Base-by-base conservation (phyloP, 1,140 invertebrate species). In the Bombus haemorrhoidalis region DNA sequence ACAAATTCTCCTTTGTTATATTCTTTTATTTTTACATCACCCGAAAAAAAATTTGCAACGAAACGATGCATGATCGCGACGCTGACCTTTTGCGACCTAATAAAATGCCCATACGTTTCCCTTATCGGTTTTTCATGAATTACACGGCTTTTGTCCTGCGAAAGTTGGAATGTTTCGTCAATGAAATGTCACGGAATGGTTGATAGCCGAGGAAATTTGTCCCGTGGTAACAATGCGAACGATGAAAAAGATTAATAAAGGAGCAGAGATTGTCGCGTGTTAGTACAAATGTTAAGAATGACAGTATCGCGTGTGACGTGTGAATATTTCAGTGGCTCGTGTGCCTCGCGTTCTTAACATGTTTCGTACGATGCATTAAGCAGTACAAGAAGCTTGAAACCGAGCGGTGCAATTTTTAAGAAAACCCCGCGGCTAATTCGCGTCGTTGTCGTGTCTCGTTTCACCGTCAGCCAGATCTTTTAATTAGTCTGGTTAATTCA, bases 251-350 rank as follows among this genome's bases (percentile, higher is more conserved):
- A 66, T 43, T 66, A 71, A 82, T 73, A 53, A 12, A 6, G 25
- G 37, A 9, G 32, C 10, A 37, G 34, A 15, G 47, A 37, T 37
- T 15, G 43, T 22, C 25, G 81, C 59, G 72, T 18, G 47, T 82
- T 74, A 34, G 41, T 32, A 12, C 37, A 57, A 74, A 64, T 32
- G 57, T 66, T 75, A 66, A 82, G 71, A 82, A 82, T 41, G 71
- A 75, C 71, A 4, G 25, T 41, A 75, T 82, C 57, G 81, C 72
- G 75, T 82, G 81, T 8, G 32, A 8, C 81, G 39, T 41, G 62
- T 74, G 57, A 73, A 82, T 82, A 75, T 66, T 82, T 82, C 41
- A 82, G 1, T 28, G 32, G 47, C 39, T 47, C 69, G 69, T 73
- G 39, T 22, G 81, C 22, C 81, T 4, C 39, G 41, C 13, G 81